Base-by-base conservation (phyloP, 2,113 vertebrate genomes). In the Oncorhynchus kisutch region DNA sequence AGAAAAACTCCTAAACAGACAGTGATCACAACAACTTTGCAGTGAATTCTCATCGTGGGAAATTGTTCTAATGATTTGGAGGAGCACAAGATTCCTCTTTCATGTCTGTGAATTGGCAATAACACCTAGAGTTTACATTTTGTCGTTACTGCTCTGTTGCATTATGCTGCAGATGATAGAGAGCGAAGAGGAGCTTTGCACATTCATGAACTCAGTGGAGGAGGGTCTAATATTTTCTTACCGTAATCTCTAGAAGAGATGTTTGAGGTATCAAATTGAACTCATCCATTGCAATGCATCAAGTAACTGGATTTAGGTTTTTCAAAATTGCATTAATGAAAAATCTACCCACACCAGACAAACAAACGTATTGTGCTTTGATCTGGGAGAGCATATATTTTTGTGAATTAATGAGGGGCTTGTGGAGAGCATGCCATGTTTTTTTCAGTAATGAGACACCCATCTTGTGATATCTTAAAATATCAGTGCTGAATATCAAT, bases 1-100 rank as follows among this genome's bases (percentile, higher is more conserved):
- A 94, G 82, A 64, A 94, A 92, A 93, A 94, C 83, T 94, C 91
- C 94, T 18, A 93, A 86, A 71, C 92, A 90, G 64, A 89, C 60
- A 72, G 86, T 90, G 87, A 94, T 85, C 85, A 67, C 82, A 78
- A 88, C 86, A 76, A 94, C 67, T 87, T 84, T 94, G 84, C 89
- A 84, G 81, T 91, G 89, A 81, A 93, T 90, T 78, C 93, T 91
- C 94, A 94, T 94, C 82, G 80, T 79, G 90, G 82, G 78, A 76
- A 84, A 82, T 83, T 82, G 80, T 78, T 71, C 81, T 60, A 82
- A 69, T 68, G 75, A 0, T 71, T 78, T 48, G 72, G 3, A 73
- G 70, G 65, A 34, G 82, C 71, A 65, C 77, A 31, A 57, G 72
- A 65, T 34, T 24, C 65, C 57, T 70, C 81, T 81, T 77, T 90